Conservation (phyloP, 2,797 vertebrate species). For the Labeo calbasu region DNA sequence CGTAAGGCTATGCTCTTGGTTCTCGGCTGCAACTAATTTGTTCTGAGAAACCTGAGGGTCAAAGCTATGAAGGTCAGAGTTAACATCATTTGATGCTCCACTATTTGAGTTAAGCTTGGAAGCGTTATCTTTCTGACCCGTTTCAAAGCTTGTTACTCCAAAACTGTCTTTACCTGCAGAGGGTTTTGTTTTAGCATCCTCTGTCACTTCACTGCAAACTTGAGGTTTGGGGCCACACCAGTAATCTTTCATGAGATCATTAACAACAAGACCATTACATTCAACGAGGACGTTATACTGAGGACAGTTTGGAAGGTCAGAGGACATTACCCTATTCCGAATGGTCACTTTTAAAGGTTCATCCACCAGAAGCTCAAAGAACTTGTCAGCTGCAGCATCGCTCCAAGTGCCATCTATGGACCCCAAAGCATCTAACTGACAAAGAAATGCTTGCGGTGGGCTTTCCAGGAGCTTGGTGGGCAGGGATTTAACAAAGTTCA, state of each 20-base stretch:
- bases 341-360: constrained; percentile 77
- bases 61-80: neutral
- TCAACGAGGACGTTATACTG: constrained; percentile 73
- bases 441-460: constrained; percentile 85
- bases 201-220: neutral
- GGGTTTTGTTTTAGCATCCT: neutral
- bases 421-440: constrained; percentile 81
- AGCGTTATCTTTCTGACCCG: neutral
- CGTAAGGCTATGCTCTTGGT: neutral
- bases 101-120: neutral
- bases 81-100: neutral
- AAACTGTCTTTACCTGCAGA: neutral
- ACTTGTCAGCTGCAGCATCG: constrained; percentile 74
- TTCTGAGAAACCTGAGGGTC: neutral
- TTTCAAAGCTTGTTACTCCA: neutral
- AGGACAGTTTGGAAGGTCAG: constrained; percentile 56
- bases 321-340: constrained; percentile 58
- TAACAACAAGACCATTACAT: constrained; percentile 70
- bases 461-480: constrained; percentile 68
- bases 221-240: constrained; percentile 49
- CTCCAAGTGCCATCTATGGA: constrained; percentile 77
- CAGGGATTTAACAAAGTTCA: constrained; percentile 69
- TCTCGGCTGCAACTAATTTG: neutral
- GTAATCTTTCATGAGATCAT: constrained; percentile 74
- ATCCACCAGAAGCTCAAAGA: constrained; percentile 78